These are phyloP conservation scores for Trachelus iudaicus DNA, from an alignment of 2,888 invertebrate genomes.

Conservation along the genomic window DNA sequence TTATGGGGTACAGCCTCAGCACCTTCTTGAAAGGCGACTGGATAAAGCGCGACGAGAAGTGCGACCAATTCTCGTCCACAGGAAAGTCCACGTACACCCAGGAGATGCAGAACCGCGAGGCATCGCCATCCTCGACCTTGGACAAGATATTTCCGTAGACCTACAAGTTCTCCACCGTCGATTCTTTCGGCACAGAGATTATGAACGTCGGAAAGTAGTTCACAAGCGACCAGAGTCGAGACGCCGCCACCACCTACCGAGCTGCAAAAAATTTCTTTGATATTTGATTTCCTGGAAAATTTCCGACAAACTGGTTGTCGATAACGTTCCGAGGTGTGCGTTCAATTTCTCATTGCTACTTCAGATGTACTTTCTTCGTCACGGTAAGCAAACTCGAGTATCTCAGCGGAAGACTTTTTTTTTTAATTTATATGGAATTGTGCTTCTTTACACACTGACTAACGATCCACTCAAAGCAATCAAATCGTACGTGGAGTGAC, in stretches of 20 bases:
- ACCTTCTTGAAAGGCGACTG: conserved; percentile 46
- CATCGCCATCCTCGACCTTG: conserved; percentile 74
- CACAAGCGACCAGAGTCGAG: conserved; percentile 73
- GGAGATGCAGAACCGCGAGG: conserved; percentile 69
- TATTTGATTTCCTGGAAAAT: background rate
- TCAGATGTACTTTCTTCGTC: background rate
- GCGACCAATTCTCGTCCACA: conserved; percentile 73
- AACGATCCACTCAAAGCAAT: background rate
- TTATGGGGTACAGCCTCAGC: conserved; percentile 30
- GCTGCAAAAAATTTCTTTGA: conserved; percentile 51
- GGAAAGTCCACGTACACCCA: conserved; percentile 72
- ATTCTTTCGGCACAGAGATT: conserved; percentile 60
- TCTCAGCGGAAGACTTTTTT: background rate
- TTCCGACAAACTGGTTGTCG: background rate
- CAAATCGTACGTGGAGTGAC: background rate
- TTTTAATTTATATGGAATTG: background rate
- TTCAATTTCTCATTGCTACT: background rate
- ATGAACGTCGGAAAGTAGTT: conserved; percentile 74
- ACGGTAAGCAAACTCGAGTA: background rate
- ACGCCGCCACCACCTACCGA: conserved; percentile 71
- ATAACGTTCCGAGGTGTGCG: background rate
- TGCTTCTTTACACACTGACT: background rate
- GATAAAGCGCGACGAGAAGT: conserved; percentile 71
- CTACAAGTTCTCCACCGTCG: conserved; percentile 61
- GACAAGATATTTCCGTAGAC: conserved; percentile 70